Evolutionary conservation across 2,888 invertebrate species (phyloP), one percentile per base, ranked within the genome.

Genomic region (Morpho achilles): DNA sequence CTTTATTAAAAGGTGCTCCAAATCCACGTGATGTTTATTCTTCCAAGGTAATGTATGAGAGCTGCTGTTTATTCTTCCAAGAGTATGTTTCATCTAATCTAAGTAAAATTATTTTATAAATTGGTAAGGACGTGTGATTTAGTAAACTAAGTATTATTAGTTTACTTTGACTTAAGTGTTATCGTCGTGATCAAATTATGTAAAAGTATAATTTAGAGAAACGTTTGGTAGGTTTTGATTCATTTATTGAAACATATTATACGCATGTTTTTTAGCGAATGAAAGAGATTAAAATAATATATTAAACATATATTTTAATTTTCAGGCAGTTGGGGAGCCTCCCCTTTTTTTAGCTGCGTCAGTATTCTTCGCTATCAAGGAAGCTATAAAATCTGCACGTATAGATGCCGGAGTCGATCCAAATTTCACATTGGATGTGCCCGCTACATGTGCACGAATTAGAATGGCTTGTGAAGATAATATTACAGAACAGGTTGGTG

Each of bases 261-360:
- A 32, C 32, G 5, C 32, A 32, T 32, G 3, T 32, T 32, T 32
- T 5, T 32, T 32, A 32, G 32, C 32, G 32, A 32, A 5, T 32
- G 32, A 32, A 5, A 32, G 32, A 32, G 32, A 32, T 32, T 32
- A 32, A 32, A 32, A 32, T 32, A 32, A 32, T 32, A 32, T 32
- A 32, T 32, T 32, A 32, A 32, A 5, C 3, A 32, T 5, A 32
- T 5, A 32, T 49, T 7, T 8, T 10, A 42, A 43, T 32, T 9
- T 23, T 42, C 70, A 97, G 97, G 98, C 97, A 62, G 94, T 98
- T 10, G 99, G 99, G 0, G 99, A 99, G 80, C 99, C 99, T 0
- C 98, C 99, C 0, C 83, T 99, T 3, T 97, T 98, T 77, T 91
- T 98, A 48, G 96, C 98, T 0, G 92, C 95, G 7, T 94, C 97